phyloP scores from a whole-genome alignment of 2,888 invertebrate species.

The Melinopterus prodromus region DNA sequence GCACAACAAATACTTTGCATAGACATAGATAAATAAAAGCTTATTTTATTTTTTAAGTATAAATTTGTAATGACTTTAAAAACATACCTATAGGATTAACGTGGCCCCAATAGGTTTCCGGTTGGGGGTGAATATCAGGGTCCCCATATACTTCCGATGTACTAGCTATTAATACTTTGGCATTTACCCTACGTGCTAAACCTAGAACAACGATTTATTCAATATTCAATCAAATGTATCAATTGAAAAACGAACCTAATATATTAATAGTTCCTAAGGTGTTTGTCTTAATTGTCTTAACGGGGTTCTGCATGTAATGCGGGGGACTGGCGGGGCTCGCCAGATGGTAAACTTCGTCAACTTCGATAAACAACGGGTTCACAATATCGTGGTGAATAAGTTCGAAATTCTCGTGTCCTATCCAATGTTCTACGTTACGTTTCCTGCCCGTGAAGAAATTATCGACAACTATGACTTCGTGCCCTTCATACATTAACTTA shows the following conservation, averaged over 20 bases:
- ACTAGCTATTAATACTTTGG: slow-evolving; percentile 93
- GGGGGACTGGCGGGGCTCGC: slow-evolving; percentile 99
- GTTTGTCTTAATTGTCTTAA: slow-evolving; percentile 99
- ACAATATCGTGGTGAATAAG: slow-evolving; percentile 99
- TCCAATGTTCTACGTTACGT: slow-evolving; percentile 98
- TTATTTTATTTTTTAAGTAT: slow-evolving; percentile 11
- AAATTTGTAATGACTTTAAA: background rate
- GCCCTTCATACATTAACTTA: slow-evolving; percentile 92
- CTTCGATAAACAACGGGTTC: slow-evolving; percentile 96
- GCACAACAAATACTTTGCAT: background rate
- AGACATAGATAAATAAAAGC: background rate
- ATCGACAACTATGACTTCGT: slow-evolving; percentile 96
- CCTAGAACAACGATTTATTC: slow-evolving; percentile 64
- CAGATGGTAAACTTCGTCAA: slow-evolving; percentile 97
- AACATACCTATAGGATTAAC: slow-evolving; percentile 93
- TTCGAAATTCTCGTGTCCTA: slow-evolving; percentile 99
- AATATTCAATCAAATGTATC: background rate
- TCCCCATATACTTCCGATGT: slow-evolving; percentile 99
- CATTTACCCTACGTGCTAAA: slow-evolving; percentile 91
- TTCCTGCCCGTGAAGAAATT: slow-evolving; percentile 99
- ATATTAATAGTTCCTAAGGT: slow-evolving; percentile 96
- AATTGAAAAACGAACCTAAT: slow-evolving; percentile 70
- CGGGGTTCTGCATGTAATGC: slow-evolving; percentile 99
- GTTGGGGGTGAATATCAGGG: slow-evolving; percentile 97
- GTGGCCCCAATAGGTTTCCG: slow-evolving; percentile 98